phyloP scores from a whole-genome alignment of 2,797 vertebrate genomes.

The Tadarida brasiliensis region DNA sequence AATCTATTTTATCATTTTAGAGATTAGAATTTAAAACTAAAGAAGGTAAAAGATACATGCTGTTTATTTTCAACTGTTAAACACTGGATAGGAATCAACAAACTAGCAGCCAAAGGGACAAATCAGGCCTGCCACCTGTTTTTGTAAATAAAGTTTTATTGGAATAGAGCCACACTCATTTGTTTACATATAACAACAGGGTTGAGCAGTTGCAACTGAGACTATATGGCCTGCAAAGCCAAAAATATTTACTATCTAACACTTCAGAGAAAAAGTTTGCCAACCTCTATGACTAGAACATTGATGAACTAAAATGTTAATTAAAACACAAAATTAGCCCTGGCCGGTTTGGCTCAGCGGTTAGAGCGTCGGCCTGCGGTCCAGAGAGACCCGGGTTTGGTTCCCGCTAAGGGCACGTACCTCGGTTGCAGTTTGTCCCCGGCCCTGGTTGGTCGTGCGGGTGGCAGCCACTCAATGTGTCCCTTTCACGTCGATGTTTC shows the following conservation, averaged over 20 bases:
- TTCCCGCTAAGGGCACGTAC: no score
- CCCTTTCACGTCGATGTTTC: no score
- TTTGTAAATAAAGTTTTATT: neutral
- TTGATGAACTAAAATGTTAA: slow-evolving; percentile 21
- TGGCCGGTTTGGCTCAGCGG: no score
- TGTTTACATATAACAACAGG: neutral
- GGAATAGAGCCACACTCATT: neutral
- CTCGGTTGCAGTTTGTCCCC: no score
- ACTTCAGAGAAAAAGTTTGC: neutral
- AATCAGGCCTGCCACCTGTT: neutral
- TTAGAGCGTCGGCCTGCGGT: no score
- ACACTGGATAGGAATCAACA: neutral
- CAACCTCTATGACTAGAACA: neutral
- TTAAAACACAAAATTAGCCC: neutral
- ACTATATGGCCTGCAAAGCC: neutral
- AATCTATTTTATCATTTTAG: slow-evolving; percentile 22
- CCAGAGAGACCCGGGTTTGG: no score
- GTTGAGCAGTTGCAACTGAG: neutral
- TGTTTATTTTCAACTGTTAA: slow-evolving; percentile 54
- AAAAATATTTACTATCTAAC: neutral
- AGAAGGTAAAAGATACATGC: neutral
- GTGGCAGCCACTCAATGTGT: no score
- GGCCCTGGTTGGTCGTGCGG: no score
- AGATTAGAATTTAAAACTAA: slow-evolving; percentile 37
- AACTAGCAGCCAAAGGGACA: neutral